Evolutionary conservation across 2,113 vertebrate species (phyloP).

Genomic region (Perccottus glenii): DNA sequence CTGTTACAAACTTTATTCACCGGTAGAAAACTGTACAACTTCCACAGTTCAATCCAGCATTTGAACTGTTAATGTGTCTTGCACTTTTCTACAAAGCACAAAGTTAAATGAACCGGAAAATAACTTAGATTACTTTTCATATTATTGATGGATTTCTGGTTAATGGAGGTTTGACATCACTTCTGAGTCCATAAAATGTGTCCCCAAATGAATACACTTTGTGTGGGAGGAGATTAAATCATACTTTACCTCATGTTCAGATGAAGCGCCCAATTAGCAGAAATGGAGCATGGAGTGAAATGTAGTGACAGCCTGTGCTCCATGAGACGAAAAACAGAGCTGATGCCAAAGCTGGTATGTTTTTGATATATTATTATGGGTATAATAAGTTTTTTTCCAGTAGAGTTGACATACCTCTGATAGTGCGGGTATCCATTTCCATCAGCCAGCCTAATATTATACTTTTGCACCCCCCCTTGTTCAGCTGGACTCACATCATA

Average conservation of each 20-base stretch:
- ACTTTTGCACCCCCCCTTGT: conserved; percentile 50
- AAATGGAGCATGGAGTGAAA: conserved; percentile 19
- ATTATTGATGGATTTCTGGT: conserved; percentile 17
- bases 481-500: conserved; percentile 65
- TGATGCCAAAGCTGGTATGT: conserved; percentile 32
- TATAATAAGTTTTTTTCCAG: conserved; percentile 47
- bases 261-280: conserved; percentile 46
- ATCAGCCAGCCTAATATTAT: conserved; percentile 65
- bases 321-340: not conserved
- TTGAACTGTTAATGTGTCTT: conserved; percentile 11
- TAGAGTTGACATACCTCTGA: conserved; percentile 36
- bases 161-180: conserved; percentile 24
- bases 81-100: conserved; percentile 6
- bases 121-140: conserved; percentile 25
- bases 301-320: conserved; percentile 17
- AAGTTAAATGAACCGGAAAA: not conserved
- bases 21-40: not conserved
- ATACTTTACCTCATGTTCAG: not conserved
- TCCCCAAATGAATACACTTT: conserved; percentile 3
- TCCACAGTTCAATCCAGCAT: not conserved
- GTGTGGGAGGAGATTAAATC: conserved; percentile 48
- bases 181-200: conserved; percentile 27
- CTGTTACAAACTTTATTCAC: not conserved
- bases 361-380: conserved; percentile 60
- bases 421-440: conserved; percentile 36